These are phyloP conservation scores for Microtus pennsylvanicus DNA, from an alignment of 2,113 vertebrate species.

Conservation along the genomic window DNA sequence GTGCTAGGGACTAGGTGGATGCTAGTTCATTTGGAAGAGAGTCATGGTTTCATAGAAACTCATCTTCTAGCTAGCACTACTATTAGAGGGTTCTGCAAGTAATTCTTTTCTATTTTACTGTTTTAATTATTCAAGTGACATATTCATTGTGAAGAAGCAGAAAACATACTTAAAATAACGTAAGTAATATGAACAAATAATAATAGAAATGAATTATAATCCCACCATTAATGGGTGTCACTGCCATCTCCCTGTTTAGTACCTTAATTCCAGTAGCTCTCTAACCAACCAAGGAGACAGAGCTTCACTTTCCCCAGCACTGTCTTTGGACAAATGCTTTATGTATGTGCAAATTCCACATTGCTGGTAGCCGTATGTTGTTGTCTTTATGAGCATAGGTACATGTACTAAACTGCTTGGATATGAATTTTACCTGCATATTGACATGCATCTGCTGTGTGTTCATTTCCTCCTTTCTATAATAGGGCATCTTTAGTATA, in stretches of 20 bases:
- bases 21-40: background rate
- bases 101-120: background rate
- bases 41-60: background rate
- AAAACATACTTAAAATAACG: background rate
- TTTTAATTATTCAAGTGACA: background rate
- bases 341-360: background rate
- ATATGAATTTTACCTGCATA: background rate
- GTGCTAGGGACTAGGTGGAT: background rate
- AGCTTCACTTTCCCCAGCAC: background rate
- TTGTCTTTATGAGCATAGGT: slow-evolving; percentile 11
- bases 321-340: background rate
- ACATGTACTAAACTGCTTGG: background rate
- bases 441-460: background rate
- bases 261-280: background rate
- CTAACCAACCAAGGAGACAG: background rate
- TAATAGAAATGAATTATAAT: slow-evolving; percentile 9
- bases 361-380: background rate
- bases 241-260: background rate
- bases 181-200: slow-evolving; percentile 5
- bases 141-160: slow-evolving; percentile 25
- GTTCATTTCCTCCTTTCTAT: slow-evolving; percentile 35
- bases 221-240: background rate
- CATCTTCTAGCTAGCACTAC: background rate
- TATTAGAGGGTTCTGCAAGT: background rate
- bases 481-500: background rate